These are phyloP conservation scores for Pelochelys cantorii DNA, from an alignment of 2,797 vertebrate genomes.

Conservation along the genomic window DNA sequence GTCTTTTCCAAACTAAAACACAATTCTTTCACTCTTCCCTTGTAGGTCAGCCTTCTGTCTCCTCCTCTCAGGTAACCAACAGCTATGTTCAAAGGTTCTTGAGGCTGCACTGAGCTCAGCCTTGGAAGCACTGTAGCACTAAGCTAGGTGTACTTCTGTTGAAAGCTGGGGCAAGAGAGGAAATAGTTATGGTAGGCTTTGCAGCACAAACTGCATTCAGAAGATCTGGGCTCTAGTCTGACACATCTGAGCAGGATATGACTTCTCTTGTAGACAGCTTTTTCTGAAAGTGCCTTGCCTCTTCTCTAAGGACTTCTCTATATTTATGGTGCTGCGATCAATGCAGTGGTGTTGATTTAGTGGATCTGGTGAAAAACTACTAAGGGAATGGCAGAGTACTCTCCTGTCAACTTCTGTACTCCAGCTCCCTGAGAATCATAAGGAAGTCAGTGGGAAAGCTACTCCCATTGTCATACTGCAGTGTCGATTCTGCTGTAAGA, in stretches of 20 bases:
- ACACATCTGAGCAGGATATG: background rate
- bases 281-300: background rate
- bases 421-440: too few species aligned
- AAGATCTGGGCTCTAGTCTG: too few species aligned
- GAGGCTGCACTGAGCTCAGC: background rate
- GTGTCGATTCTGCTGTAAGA: too few species aligned
- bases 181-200: background rate
- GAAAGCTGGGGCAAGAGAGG: background rate
- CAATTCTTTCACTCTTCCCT: too few species aligned
- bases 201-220: background rate
- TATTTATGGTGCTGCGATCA: too few species aligned
- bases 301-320: background rate
- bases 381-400: too few species aligned
- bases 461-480: too few species aligned
- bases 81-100: fast-evolving
- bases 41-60: background rate
- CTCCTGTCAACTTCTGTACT: too few species aligned
- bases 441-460: too few species aligned
- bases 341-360: too few species aligned
- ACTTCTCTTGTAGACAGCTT: background rate
- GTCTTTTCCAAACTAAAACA: too few species aligned
- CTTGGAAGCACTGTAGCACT: background rate
- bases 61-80: background rate
- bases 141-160: background rate
- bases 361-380: fast-evolving